Base-by-base conservation (phyloP, 2,113 vertebrate species). In the Sinocyclocheilus rhinocerous region DNA sequence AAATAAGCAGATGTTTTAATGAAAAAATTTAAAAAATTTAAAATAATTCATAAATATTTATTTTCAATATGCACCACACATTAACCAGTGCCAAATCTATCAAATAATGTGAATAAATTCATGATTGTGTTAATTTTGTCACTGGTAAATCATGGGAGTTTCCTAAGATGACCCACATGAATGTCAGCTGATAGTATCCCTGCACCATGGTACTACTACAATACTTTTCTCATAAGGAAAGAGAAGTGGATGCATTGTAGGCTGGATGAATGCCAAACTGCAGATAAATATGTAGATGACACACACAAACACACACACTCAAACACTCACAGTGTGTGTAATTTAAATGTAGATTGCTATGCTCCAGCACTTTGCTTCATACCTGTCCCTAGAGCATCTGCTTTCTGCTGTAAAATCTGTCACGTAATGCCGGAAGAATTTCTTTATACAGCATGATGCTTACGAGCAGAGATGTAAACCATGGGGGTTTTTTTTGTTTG, bases 251-350 rank as follows among this genome's bases (percentile, higher is more conserved):
- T 48, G 33, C 9, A 80, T 39, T 63, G 22, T 29, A 33, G 63
- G 20, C 61, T 73, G 39, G n/a, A n/a, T 33, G 12, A 55, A 33
- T 83, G 39, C 22, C 70, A 59, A 39, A 33, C 67, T 72, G 11
- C 61, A 85, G 78, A 57, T 85, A 75, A 85, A 55, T 88, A 59
- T 77, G 73, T 73, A 76, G 36, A 57, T 59, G 52, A n/a, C 4
- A 84, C 7, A 81, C 13, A 45, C 42, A 80, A 2, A 33, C 65
- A 63, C 83, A 85, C 45, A 59, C 82, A 81, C 20, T 36, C 50
- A 81, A 39, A 50, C 16, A 67, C 70, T 33, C 33, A 45, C 29
- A 65, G 18, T 70, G 16, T 79, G 10, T 80, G 11, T 50, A 33
- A 79, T 77, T 55, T 84, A 39, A 67, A 67, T 65, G 73, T 29